Percentiles rank a stretch among this genome's conserved stretches.
Conservation (phyloP, 2,113 vertebrate species). For the Strigops habroptila region DNA sequence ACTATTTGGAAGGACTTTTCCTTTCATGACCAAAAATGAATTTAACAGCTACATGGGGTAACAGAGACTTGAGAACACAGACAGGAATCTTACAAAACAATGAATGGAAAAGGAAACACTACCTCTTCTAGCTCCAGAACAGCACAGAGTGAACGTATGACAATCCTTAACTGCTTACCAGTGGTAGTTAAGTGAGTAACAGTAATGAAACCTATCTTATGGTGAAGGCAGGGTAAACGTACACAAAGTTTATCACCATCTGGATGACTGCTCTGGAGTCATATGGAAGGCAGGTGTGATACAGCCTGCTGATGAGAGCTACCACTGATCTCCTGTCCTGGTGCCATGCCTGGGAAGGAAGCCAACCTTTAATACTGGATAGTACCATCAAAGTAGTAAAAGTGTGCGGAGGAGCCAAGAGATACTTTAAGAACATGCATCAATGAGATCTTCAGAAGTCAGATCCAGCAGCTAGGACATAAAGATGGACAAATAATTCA, state of each 20-base stretch:
- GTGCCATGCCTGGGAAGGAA: conserved; percentile 15
- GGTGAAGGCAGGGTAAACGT: conserved; percentile 25
- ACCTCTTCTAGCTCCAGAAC: neutral
- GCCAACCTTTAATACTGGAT: conserved; percentile 16
- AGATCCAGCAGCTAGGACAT: neutral
- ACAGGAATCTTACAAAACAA: neutral
- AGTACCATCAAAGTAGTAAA: neutral
- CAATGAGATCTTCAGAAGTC: neutral
- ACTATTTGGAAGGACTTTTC: neutral
- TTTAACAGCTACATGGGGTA: neutral
- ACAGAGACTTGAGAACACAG: neutral
- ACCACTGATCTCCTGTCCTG: conserved; percentile 31
- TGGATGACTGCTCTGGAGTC: neutral
- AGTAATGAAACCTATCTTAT: conserved; percentile 1
- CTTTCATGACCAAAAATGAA: neutral
- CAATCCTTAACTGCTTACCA: neutral
- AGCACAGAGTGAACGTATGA: neutral
- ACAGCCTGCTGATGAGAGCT: conserved; percentile 10
- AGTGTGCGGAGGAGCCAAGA: neutral
- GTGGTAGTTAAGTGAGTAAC: neutral
- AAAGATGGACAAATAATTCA: neutral
- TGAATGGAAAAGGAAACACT: neutral
- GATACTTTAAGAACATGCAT: neutral
- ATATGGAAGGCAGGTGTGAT: conserved; percentile 4
- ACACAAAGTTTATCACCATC: neutral